These are phyloP conservation scores for Ginglymostoma cirratum DNA, from an alignment of 2,113 vertebrate species.

Conservation along the genomic window DNA sequence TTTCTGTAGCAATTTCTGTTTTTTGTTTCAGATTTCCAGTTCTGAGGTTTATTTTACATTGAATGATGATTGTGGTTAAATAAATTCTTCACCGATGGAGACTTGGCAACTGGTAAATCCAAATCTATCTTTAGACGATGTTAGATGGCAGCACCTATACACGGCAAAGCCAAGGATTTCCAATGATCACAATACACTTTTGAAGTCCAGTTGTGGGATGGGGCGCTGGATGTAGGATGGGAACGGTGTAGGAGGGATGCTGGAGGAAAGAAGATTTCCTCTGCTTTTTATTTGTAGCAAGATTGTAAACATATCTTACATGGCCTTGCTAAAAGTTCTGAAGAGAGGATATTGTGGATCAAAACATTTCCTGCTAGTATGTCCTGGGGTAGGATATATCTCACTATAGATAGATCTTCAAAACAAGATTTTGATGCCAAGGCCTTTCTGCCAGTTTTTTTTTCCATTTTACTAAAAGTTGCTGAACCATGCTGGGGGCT, in stretches of 20 bases:
- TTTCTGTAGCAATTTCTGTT: too few species aligned
- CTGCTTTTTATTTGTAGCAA: not conserved
- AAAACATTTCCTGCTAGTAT: not conserved
- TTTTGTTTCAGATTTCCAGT: too few species aligned
- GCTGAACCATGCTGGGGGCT: not conserved
- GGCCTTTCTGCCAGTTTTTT: not conserved
- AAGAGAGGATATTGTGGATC: not conserved
- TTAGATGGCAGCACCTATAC: too few species aligned
- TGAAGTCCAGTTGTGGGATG: not conserved
- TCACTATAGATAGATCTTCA: not conserved
- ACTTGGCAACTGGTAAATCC: not conserved
- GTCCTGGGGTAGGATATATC: not conserved
- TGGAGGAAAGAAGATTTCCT: not conserved
- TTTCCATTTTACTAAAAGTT: not conserved
- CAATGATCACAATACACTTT: not conserved
- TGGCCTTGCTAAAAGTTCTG: not conserved
- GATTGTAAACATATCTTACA: not conserved
- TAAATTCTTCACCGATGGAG: not conserved
- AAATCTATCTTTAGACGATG: too few species aligned
- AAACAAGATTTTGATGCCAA: not conserved
- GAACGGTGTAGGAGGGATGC: not conserved
- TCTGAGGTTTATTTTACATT: too few species aligned
- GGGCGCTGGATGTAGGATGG: not conserved
- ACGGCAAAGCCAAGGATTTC: not conserved
- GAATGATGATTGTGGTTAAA: not conserved